Base-by-base conservation (phyloP, 1,140 invertebrate genomes). In the Anadara kagoshimensis region DNA sequence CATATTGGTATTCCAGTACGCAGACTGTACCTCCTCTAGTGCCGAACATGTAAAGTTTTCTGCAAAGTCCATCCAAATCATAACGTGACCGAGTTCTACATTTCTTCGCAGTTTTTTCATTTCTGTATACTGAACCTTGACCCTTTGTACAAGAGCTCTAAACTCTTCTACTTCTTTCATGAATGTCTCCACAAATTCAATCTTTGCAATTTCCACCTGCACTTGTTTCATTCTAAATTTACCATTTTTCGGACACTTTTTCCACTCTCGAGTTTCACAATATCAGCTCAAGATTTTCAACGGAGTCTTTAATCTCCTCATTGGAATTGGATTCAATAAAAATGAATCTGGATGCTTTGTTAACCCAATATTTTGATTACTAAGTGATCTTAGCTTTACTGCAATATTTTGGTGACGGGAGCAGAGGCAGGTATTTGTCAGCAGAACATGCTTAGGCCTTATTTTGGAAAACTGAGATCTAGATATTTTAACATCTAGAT, bases 351-450 rank as follows among this genome's bases (percentile, higher is more conserved):
- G 41, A 26, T 64, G 73, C 5, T 56, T 49, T 20, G 56, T 61
- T 14, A 69, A 36, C 24, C 58, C 57, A 12, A 47, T 18, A 5
- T 54, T 44, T 4, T 16, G 12, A 45, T 20, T 12, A 47, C 64
- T 67, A 26, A 76, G 12, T 54, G n/a, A 20, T 58, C 58, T 63
- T 1, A 72, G 14, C 14, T 53, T 59, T 24, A 76, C 26, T 26
- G 70, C 57, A 43, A 73, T 53, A n/a, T 73, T 69, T 29, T 77
- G 70, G 43, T 77, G 69, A 53, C 69, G 73, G 10, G 29, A 12
- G 41, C 44, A 29, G 41, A 64, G 49, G 16, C 45, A 62, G 2
- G 12, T 56, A 20, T 54, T 66, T 62, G 41, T 4, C 11, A 53
- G n/a, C 1, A 26, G 7, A 18, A 69, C 44, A 44, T 69, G 29